phyloP scores from a whole-genome alignment of 2,888 invertebrate species.

The Drosophila engyochracea region DNA sequence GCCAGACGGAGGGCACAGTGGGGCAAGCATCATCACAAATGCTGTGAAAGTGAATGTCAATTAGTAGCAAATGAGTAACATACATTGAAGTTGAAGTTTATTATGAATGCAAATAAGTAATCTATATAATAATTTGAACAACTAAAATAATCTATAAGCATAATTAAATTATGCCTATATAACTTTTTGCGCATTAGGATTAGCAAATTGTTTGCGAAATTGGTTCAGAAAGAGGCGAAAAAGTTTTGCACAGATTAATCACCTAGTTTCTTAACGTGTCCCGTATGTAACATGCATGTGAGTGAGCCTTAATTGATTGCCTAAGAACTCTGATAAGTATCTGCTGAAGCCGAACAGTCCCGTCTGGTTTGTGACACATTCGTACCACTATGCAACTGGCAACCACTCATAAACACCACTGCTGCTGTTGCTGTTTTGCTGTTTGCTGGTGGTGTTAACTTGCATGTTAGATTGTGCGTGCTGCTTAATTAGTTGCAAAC shows the following conservation, averaged over 20 bases:
- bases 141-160: neutral
- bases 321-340: constrained; percentile 46
- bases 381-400: constrained; percentile 46
- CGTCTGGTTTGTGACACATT: neutral
- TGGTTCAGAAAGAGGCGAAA: constrained; percentile 10
- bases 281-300: neutral
- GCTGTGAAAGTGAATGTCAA: neutral
- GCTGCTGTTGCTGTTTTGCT: constrained; percentile 22
- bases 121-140: neutral
- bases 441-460: constrained; percentile 66
- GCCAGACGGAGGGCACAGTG: constrained; percentile 46
- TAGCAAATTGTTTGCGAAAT: constrained; percentile 35
- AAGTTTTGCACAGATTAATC: constrained; percentile 31
- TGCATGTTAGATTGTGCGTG: constrained; percentile 82
- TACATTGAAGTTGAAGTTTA: neutral
- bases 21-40: constrained; percentile 16
- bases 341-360: neutral
- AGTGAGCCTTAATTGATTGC: constrained; percentile 49
- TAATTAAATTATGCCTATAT: constrained; percentile 4
- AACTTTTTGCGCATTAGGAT: constrained; percentile 6
- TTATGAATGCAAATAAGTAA: neutral
- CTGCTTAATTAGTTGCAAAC: constrained; percentile 81
- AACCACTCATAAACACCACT: constrained; percentile 2
- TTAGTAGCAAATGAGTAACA: neutral
- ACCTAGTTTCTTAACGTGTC: constrained; percentile 9